Evolutionary conservation across 2,113 vertebrate genomes (phyloP).

Genomic region (Mustela nigripes): DNA sequence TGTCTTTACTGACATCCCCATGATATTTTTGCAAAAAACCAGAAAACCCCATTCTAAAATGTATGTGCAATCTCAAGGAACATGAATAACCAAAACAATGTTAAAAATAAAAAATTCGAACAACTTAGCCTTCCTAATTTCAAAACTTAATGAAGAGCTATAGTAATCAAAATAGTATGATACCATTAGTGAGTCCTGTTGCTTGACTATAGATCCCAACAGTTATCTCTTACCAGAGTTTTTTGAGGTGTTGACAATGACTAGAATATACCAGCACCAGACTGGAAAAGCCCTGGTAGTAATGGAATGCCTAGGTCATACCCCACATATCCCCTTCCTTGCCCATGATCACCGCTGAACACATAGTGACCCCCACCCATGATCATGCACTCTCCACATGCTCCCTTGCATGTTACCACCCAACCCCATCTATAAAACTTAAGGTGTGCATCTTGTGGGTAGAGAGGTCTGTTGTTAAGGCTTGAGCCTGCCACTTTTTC

Average conservation of each 20-base stretch:
- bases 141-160: not conserved
- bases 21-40: not conserved
- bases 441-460: not conserved
- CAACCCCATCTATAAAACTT: not conserved
- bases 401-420: not conserved
- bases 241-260: not conserved
- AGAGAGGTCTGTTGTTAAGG: not conserved
- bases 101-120: not conserved
- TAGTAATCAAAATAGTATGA: not conserved
- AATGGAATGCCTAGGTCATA: not conserved
- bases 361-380: not conserved
- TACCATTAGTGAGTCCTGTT: not conserved
- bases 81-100: not conserved
- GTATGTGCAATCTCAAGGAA: not conserved
- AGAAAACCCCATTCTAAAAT: not conserved
- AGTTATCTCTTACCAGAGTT: not conserved
- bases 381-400: not conserved
- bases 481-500: not conserved
- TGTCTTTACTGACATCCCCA: not conserved
- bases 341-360: not conserved
- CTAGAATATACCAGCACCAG: not conserved
- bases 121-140: not conserved
- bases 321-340: not conserved
- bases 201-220: not conserved
- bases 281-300: not conserved